Evolutionary conservation across 1,140 invertebrate species (phyloP).

Genomic region (Sinella curviseta): DNA sequence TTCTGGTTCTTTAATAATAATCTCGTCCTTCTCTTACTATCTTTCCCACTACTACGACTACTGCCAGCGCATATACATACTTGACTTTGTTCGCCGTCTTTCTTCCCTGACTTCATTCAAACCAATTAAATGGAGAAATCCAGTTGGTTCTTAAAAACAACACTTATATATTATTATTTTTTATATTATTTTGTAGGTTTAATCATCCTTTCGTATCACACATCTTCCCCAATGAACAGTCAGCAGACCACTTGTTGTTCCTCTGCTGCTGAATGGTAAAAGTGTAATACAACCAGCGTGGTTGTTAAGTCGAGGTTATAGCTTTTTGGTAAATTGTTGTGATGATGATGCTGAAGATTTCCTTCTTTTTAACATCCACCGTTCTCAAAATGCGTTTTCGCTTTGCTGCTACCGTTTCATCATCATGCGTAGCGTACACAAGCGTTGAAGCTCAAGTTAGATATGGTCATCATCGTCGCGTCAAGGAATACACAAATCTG

Average conservation of each 20-base stretch:
- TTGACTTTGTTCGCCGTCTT: neutral
- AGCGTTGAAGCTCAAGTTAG: neutral
- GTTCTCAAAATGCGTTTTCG: too few relatives aligned
- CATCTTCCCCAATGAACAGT: neutral
- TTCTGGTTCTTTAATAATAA: neutral
- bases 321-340: too few relatives aligned
- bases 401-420: too few relatives aligned
- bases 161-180: neutral
- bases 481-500: neutral
- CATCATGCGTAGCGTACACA: neutral
- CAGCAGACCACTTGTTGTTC: conserved; percentile 9
- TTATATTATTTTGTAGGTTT: neutral
- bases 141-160: conserved; percentile 9
- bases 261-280: neutral
- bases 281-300: neutral
- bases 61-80: neutral
- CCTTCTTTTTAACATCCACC: too few relatives aligned
- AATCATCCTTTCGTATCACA: neutral
- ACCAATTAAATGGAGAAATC: conserved; percentile 6
- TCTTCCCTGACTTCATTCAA: neutral
- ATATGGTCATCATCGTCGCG: neutral
- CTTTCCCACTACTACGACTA: neutral
- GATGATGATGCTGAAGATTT: too few relatives aligned
- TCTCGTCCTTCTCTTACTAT: neutral
- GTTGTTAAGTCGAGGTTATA: neutral